Conservation (phyloP, 2,888 invertebrate species). For the Ormyrus pomaceus region DNA sequence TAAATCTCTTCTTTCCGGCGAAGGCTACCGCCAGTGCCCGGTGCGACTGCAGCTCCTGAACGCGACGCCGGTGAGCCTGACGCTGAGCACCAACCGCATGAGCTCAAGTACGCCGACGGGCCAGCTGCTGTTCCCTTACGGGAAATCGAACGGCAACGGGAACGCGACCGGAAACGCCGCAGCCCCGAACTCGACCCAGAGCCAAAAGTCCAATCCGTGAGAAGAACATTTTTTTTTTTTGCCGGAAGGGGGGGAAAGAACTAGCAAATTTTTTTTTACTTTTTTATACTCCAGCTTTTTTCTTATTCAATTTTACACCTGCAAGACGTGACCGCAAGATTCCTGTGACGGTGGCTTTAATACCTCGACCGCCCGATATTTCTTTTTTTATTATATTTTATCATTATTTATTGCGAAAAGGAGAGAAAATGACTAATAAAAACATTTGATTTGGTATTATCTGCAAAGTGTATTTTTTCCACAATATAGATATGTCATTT, state of each 20-base stretch:
- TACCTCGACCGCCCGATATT: constrained; percentile 7
- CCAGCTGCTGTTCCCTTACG: constrained; percentile 49
- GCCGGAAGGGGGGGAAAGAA: too few species aligned
- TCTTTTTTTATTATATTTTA: constrained; percentile 9
- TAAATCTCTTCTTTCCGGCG: background rate
- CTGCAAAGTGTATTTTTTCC: too few species aligned
- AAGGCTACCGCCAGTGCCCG: constrained; percentile 75
- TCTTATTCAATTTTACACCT: constrained; percentile 11
- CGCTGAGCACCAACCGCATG: constrained; percentile 68
- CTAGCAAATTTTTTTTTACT: background rate
- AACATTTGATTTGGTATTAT: too few species aligned
- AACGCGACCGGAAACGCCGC: background rate
- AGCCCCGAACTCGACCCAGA: background rate
- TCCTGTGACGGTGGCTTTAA: constrained; percentile 4
- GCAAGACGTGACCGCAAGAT: background rate
- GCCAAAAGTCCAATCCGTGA: constrained; percentile 23
- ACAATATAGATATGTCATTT: too few species aligned
- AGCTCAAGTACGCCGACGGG: constrained; percentile 18
- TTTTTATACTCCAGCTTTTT: background rate
- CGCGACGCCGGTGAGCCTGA: constrained; percentile 75
- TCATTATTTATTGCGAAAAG: too few species aligned
- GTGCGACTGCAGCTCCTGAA: constrained; percentile 76
- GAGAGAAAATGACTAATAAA: too few species aligned
- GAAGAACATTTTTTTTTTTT: too few species aligned
- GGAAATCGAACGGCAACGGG: constrained; percentile 36